Base-by-base conservation (phyloP, 2,797 vertebrate genomes). In the Spizella passerina region DNA sequence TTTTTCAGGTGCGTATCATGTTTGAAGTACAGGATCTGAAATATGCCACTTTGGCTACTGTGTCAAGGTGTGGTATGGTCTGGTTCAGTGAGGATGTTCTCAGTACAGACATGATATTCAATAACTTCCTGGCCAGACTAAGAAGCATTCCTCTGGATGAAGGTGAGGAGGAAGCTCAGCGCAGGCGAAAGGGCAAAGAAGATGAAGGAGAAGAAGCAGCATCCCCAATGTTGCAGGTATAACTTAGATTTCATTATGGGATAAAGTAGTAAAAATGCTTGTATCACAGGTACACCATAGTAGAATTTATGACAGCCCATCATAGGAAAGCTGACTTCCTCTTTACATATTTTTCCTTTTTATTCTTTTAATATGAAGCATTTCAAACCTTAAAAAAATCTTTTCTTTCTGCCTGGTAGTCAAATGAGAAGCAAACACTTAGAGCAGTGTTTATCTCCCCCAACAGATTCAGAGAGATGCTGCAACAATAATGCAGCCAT, bases 61-160 rank as follows among this genome's bases (percentile, higher is more conserved):
- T 99, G 92, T 99, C 99, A 2, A 98, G 99, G 90, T 99, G 99
- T 16, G 99, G 99, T 43, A 99, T 99, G 99, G 99, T 99, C 70
- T 99, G 99, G 99, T 99, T 99, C 97, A 99, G 99, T 10, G 99
- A 99, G 93, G 99, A 99, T 26, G 99, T 99, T 80, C 98, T 99
- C 71, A 99, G 99, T 96, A 99, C 99, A 0, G 99, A 99, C 96
- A 99, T 99, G 99, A 99, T 99, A 97, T 99, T 99, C 98, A 99
- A 99, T 96, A 98, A 99, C 98, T 99, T 99, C 98, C 97, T 99
- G 96, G 98, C 98, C 64, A 98, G 99, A 72, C 98, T 99, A 30
- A 99, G 99, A 90, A 99, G 98, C 96, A 99, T 99, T 94, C 99
- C 99, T 9, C 95, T 99, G 97, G 99, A 99, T n/a, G 99, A 99